Base-by-base conservation (phyloP, 2,113 vertebrate species). In the Hypanus sabinus region DNA sequence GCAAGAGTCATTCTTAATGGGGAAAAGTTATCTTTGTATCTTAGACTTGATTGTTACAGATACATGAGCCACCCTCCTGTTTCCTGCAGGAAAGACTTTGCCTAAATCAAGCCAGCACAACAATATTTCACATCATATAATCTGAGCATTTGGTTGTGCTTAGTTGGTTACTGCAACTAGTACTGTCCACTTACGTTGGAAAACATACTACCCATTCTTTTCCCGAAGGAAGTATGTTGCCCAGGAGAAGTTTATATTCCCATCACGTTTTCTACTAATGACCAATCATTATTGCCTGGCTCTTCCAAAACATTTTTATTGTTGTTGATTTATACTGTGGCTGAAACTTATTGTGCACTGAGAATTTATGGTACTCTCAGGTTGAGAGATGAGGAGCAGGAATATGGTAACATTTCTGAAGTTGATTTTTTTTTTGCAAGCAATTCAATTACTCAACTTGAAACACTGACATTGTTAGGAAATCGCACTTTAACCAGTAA, bases 381-480 rank as follows among this genome's bases (percentile, higher is more conserved):
- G 11, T 65, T 75, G 91, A 11, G 70, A 30, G 70, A 71, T 16
- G 11, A 24, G 38, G 71, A 73, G 46, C 46, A 46, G 33, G 36
- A 46, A 71, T 73, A 9, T 38, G 65, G n/a, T 16, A 93, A 71
- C 18, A 93, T 24, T 93, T 93, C 38, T 93, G 70, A 65, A 93
- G 22, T 11, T 27, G 33, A 73, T 75, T 55, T 46, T n/a, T 46
- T n/a, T n/a, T 27, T 93, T 71, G 91, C 70, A 73, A 30, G 8
- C 70, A 93, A 73, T 93, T 73, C 70, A 93, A 27, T 55, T 55
- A 75, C 91, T 93, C 70, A 73, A 73, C 57, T 73, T 73, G 68
- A 93, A 73, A 33, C 38, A 93, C 16, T 75, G 38, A 27, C 22
- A 46, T 27, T 38, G 68, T 73, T 46, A 55, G 4, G 38, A 55